These are phyloP conservation scores for Rhadina sibilatrix DNA, from an alignment of 2,113 vertebrate genomes.

Conservation along the genomic window DNA sequence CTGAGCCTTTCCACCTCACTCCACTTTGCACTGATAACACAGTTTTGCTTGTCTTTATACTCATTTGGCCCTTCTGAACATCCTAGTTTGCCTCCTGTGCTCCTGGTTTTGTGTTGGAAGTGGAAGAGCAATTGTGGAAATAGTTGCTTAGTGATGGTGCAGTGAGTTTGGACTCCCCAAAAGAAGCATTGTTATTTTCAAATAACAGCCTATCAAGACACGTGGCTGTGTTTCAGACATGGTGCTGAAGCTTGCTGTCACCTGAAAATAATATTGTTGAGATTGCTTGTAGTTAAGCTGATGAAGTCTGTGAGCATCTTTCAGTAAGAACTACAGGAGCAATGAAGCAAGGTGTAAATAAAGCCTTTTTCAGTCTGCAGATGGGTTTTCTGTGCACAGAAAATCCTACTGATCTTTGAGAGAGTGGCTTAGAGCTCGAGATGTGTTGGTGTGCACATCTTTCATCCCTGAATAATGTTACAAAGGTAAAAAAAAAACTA, in stretches of 20 bases:
- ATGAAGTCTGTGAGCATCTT: neutral
- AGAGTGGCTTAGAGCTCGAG: neutral
- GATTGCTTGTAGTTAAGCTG: neutral
- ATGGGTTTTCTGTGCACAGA: neutral
- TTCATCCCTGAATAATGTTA: neutral
- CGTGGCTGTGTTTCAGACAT: accelerated
- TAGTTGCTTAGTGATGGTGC: neutral
- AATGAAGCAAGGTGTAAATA: neutral
- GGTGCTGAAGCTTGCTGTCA: neutral
- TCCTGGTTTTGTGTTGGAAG: neutral
- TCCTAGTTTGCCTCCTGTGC: neutral
- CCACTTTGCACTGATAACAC: neutral
- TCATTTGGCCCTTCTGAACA: neutral
- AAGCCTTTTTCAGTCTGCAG: neutral
- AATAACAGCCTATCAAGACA: neutral
- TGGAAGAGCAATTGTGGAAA: neutral
- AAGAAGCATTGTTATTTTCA: neutral
- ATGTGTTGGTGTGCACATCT: accelerated
- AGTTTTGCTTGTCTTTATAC: neutral
- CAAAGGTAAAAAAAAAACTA: neutral
- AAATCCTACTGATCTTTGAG: neutral
- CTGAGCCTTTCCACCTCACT: neutral
- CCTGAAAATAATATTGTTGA: neutral
- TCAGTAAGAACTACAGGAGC: neutral
- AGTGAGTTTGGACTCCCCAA: neutral